phyloP scores from a whole-genome alignment of 2,797 vertebrate species.

The Chloroceryle inda region DNA sequence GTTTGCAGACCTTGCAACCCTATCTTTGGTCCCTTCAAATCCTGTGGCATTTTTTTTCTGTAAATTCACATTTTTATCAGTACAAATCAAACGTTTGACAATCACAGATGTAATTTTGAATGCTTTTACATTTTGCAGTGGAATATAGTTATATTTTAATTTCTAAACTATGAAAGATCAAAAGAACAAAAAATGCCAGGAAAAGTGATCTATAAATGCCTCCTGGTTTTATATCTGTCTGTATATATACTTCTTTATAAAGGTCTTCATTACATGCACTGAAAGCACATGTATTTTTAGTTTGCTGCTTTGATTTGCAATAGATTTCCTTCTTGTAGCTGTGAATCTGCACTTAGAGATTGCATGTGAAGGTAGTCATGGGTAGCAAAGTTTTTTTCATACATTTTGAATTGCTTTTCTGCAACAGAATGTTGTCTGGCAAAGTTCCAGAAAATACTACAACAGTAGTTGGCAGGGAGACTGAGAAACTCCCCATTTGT shows the following conservation, averaged over 20 bases:
- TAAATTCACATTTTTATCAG: neutral
- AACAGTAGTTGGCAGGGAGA: neutral
- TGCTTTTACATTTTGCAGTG: neutral
- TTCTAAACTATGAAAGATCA: neutral
- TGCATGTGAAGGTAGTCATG: neutral
- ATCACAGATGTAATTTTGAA: neutral
- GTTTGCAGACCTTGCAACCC: neutral
- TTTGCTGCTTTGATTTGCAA: neutral
- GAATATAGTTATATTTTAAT: neutral
- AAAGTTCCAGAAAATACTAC: neutral
- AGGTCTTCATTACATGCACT: neutral
- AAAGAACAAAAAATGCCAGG: neutral
- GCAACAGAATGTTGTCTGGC: neutral
- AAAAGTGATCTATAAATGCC: neutral
- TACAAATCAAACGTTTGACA: neutral
- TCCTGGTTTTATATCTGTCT: neutral
- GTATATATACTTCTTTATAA: neutral
- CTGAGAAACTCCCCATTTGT: neutral
- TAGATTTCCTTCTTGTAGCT: neutral
- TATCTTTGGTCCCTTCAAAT: neutral
- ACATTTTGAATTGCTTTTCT: neutral
- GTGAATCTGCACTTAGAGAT: neutral
- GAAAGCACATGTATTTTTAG: neutral
- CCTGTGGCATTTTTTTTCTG: accelerated
- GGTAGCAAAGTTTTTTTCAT: neutral